Conservation (phyloP, 2,888 invertebrate genomes). For the Leptogaster cylindrica region DNA sequence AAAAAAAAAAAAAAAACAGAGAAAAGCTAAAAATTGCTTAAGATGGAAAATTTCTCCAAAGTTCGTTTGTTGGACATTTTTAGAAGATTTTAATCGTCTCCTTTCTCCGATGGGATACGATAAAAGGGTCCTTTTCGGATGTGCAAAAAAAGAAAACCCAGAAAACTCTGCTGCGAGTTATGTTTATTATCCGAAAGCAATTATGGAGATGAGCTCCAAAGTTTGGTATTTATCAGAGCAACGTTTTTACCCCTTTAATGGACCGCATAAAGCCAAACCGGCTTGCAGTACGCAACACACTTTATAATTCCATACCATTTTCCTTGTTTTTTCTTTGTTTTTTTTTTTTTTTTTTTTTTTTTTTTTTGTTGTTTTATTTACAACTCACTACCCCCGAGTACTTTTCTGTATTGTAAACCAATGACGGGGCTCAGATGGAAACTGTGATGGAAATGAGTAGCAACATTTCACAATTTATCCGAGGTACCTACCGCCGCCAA, state of each 20-base stretch:
- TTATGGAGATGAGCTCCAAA: constrained; percentile 5
- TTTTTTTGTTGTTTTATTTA: not conserved
- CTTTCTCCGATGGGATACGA: not conserved
- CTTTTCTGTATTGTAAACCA: too few relatives aligned
- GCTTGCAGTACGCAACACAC: not conserved
- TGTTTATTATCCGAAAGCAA: constrained; percentile 3
- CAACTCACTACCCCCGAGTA: too few relatives aligned
- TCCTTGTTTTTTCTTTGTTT: not conserved
- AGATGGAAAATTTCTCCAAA: not conserved
- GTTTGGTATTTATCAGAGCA: constrained; percentile 7
- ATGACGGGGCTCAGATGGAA: too few relatives aligned
- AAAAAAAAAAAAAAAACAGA: too few relatives aligned
- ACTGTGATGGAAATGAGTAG: too few relatives aligned
- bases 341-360: not conserved
- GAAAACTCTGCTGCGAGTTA: not conserved
- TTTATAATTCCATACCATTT: not conserved
- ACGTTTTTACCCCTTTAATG: not conserved
- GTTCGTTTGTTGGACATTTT: not conserved
- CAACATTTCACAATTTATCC: too few relatives aligned
- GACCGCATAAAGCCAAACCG: not conserved
- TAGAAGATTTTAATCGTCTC: constrained; percentile 1
- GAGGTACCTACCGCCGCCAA: too few relatives aligned
- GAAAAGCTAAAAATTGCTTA: not conserved
- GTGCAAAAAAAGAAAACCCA: not conserved
- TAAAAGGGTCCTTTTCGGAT: not conserved